Base-by-base conservation (phyloP, 2,797 vertebrate species). In the Amphiprion clarkii region DNA sequence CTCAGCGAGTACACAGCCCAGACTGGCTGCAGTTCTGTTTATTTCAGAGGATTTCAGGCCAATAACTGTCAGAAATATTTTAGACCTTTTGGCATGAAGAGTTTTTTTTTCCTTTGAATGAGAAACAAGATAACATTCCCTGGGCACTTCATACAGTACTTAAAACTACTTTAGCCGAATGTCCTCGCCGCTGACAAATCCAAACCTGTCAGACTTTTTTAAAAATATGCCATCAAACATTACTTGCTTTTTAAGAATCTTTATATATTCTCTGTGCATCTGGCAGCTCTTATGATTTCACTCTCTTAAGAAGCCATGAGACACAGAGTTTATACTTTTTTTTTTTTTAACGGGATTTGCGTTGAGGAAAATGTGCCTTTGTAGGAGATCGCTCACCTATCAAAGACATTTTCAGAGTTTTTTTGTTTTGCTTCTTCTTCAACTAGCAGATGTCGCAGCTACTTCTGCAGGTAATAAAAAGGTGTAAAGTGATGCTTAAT, bases 161-260 rank as follows among this genome's bases (percentile, higher is more conserved):
- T 71, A 51, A 60, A 76, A 19, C 59, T 46, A 23, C 53, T 76
- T 69, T 63, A 67, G 64, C 67, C 81, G 56, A 61, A 48, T 39
- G 21, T 73, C 52, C 10, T 55, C 51, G 7, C 40, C 21, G 46
- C 57, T 55, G 65, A 69, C 31, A 48, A 62, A 63, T 42, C 46
- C 44, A 54, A 68, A 71, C 64, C 16, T 58, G 55, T 60, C 58
- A 54, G 31, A 27, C 33, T 31, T 59, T 66, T 56, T 66, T 56
- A 65, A 60, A 70, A 57, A 64, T n/a, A 51, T 68, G 53, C 56
- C 57, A 61, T 61, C 36, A 82, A 65, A 63, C 44, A 76, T 77
- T 76, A 16, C 29, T 27, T 31, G 12, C 52, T 36, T 63, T 81
- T 74, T 65, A 51, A 55, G 23, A 31, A 60, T 65, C 33, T n/a